Base-by-base conservation (phyloP, 2,113 vertebrate genomes). In the Motacilla alba region DNA sequence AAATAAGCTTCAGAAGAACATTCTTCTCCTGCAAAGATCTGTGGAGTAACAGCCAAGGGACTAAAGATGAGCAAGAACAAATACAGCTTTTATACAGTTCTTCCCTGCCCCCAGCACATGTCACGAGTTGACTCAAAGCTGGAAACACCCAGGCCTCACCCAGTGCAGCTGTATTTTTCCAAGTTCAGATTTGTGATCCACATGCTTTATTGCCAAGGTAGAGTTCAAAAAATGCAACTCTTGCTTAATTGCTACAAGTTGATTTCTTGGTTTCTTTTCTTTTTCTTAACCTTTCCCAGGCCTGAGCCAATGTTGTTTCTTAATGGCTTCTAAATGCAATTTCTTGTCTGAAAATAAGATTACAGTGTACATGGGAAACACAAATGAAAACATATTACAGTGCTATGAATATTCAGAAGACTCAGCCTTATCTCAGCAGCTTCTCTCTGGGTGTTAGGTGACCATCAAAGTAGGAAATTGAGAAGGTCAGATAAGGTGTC, bases 321-420 rank as follows among this genome's bases (percentile, higher is more conserved):
- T 60, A 93, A 93, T 35, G 21, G 23, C 44, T 92, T 74, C 52
- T 50, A 92, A 95, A 95, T 19, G 13, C 56, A 91, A 88, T 86
- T 90, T 77, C 60, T 86, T 83, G 47, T 24, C 43, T 86, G 76
- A 55, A 95, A 97, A 94, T 68, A 56, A 83, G 60, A 72, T 93
- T 84, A 77, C n/a, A 90, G 81, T 18, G 56, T 74, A 81, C 26
- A 59, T 1, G 20, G 37, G 56, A 95, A 89, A 83, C 67, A 86
- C n/a, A 90, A 91, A 94, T 41, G 19, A 88, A 90, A 94, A 91
- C 7, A 22, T 37, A 59, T 66, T 37, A 68, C n/a, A 62, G 73
- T 18, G 41, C 52, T 85, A 53, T 53, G 63, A 86, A 63, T 86
- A 95, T 75, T 63, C 50, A 86, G 75, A 74, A 80, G 35, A 86